Percentiles rank a stretch among this genome's conserved stretches.
These are phyloP conservation scores for Netelia inedita DNA, from an alignment of 2,888 invertebrate species.

Conservation along the genomic window DNA sequence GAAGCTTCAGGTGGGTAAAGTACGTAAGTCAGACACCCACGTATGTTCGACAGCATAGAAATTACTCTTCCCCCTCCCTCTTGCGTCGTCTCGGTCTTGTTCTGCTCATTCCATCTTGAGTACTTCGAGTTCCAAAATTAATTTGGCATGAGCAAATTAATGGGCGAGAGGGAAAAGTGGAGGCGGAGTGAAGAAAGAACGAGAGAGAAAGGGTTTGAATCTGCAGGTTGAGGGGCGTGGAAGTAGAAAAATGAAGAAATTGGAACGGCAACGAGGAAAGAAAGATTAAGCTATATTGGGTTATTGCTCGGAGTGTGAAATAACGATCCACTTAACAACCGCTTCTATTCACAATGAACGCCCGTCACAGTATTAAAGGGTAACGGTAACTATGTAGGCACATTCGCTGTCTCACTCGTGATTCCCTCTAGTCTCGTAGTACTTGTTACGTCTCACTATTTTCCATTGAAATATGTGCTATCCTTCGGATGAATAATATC, in stretches of 20 bases:
- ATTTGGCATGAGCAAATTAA: conserved; percentile 46
- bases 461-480: conserved; percentile 11
- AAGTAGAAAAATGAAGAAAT: background rate
- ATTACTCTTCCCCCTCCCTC: conserved; percentile 8
- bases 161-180: conserved; percentile 5
- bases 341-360: conserved; percentile 49
- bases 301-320: conserved; percentile 54
- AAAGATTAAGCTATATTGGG: conserved; percentile 52
- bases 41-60: background rate
- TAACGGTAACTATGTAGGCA: background rate
- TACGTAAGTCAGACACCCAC: too few relatives aligned
- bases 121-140: conserved; percentile 40
- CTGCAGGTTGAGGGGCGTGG: background rate
- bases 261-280: conserved; percentile 3
- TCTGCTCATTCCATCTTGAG: conserved; percentile 3
- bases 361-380: conserved; percentile 36
- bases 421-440: background rate
- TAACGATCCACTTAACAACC: conserved; percentile 64
- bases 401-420: conserved; percentile 20
- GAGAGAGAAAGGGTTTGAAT: conserved; percentile 17
- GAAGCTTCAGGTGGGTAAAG: too few relatives aligned
- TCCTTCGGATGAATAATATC: background rate
- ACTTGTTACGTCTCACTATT: background rate
- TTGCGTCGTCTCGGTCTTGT: conserved; percentile 1
- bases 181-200: conserved; percentile 8